Base-by-base conservation (phyloP, 2,113 vertebrate species). In the Microcebus griseorufus region DNA sequence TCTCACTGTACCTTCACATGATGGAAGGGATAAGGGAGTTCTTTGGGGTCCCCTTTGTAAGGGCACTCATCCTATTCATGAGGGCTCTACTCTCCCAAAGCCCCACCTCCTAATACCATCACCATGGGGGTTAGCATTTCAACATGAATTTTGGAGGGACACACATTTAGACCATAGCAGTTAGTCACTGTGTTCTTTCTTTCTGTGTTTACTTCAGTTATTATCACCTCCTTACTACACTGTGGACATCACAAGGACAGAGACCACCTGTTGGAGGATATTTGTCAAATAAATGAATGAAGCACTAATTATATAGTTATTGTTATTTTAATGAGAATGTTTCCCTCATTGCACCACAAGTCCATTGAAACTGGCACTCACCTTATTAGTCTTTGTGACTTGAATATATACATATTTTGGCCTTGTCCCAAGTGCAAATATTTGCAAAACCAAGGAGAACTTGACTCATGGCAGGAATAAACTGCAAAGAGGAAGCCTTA, bases 401-500 rank as follows among this genome's bases (percentile, higher is more conserved):
- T 79, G 11, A 4, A 2, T 73, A 45, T 45, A 14, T 37, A 17
- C 37, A 51, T 23, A 16, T 64, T 60, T n/a, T 87, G 48, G 17
- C 65, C 51, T 79, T 81, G 60, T 58, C 84, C 45, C 23, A 34
- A 69, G 83, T 51, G 23, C 80, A 92, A 84, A 87, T 89, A 73
- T 73, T 96, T 96, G 72, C 84, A 87, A 45, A 90, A 83, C 6
- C 51, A 69, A 72, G 76, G 90, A 92, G 65, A 93, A 73, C 29
- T 75, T 69, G 69, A 69, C 42, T 83, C 34, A 29, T 3, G 32
- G 6, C 53, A 82, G 39, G 78, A 79, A 70, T 42, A 13, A 45
- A 64, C 62, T 55, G 34, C 20, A 37, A 51, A 67, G 53, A 93
- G 39, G 39, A 27, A 27, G 9, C 7, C 79, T 39, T 32, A 9